Conservation (phyloP, 2,113 vertebrate species). For the Lophotis ruficrista region DNA sequence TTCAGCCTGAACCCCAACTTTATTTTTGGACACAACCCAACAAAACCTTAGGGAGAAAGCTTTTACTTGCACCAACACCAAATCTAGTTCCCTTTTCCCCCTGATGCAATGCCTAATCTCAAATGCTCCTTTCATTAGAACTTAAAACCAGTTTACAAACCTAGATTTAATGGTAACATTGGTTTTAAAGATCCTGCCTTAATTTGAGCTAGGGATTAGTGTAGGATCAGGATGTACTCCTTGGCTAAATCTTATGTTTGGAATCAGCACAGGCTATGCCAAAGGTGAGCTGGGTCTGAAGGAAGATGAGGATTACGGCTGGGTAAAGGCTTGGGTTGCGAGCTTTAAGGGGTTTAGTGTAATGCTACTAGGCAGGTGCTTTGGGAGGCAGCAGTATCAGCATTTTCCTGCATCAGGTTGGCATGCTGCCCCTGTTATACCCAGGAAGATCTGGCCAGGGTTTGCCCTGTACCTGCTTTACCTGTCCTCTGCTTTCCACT, state of each 20-base stretch:
- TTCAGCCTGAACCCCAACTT: background rate
- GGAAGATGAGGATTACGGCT: background rate
- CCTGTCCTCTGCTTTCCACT: background rate
- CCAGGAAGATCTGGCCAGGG: background rate
- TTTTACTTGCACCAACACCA: background rate
- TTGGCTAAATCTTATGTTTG: background rate
- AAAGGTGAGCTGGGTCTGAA: background rate
- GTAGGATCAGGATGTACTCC: background rate
- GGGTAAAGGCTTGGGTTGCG: background rate
- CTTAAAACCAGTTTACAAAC: background rate
- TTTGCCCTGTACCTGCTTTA: background rate
- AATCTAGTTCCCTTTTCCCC: background rate
- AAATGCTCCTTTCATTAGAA: background rate
- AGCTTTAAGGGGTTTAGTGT: background rate
- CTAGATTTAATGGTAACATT: background rate
- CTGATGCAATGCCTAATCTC: background rate
- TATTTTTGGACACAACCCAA: background rate
- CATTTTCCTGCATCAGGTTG: background rate
- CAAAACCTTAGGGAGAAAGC: background rate
- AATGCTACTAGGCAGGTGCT: background rate
- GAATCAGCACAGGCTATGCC: background rate
- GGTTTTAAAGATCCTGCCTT: background rate
- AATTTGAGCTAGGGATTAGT: background rate
- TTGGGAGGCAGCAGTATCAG: background rate
- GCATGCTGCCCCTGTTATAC: background rate